Conservation (phyloP, 2,888 invertebrate genomes). For the Achlya flavicornis region DNA sequence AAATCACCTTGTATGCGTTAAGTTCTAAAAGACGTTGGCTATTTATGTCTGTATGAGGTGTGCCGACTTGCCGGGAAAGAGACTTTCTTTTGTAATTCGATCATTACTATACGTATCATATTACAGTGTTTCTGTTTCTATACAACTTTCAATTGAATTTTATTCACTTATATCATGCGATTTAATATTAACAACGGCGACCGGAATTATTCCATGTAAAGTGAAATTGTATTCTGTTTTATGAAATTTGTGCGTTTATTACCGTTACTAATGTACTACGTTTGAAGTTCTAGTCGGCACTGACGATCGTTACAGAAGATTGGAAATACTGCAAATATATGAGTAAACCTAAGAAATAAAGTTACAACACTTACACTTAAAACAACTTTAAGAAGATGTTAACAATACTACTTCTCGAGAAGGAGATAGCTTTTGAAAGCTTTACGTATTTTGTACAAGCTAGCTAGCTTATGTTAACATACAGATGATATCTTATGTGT, state of each 20-base stretch:
- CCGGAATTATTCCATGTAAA: neutral
- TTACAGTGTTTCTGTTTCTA: conserved; percentile 63
- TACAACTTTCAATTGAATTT: conserved; percentile 62
- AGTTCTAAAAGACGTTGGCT: conserved; percentile 55
- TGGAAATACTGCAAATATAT: too few relatives aligned
- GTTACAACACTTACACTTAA: too few relatives aligned
- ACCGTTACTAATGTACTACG: neutral
- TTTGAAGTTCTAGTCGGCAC: neutral
- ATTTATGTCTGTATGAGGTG: conserved; percentile 54
- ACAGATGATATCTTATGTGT: too few relatives aligned
- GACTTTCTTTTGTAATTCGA: conserved; percentile 76
- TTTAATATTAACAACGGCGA: conserved; percentile 10
- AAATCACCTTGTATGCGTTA: conserved; percentile 51
- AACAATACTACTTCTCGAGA: too few relatives aligned
- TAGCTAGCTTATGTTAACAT: too few relatives aligned
- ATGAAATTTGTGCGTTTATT: neutral
- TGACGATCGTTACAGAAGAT: too few relatives aligned
- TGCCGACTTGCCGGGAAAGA: conserved; percentile 32
- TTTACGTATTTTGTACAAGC: too few relatives aligned
- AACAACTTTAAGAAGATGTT: too few relatives aligned
- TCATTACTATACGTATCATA: conserved; percentile 58
- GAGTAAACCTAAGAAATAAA: too few relatives aligned
- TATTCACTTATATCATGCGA: conserved; percentile 26
- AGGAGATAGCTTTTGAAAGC: too few relatives aligned
- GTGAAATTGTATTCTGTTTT: neutral